Base-by-base conservation (phyloP, 2,113 vertebrate species). In the Thryonomys swinderianus region DNA sequence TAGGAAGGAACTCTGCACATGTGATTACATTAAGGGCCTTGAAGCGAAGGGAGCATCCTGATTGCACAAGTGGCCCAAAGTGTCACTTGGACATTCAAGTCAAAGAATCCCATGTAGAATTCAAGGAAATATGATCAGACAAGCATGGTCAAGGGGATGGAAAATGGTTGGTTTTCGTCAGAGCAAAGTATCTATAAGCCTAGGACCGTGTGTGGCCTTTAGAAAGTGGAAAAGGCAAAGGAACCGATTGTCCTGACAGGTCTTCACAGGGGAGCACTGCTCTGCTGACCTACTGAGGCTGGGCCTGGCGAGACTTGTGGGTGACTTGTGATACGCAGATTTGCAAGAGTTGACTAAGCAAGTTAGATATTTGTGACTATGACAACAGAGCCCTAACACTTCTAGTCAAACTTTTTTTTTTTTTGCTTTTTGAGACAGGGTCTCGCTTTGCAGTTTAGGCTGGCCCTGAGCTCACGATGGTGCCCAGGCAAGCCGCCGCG, bases 261-360 rank as follows among this genome's bases (percentile, higher is more conserved):
- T 1, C 2, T 7, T 14, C n/a, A 13, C 32, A 23, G 62, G 88
- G 9, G 0, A 74, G 4, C 1, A 13, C 3, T 5, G 18, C 3
- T 10, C 17, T 55, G 12, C 7, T 51, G 32, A 61, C 3, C 23
- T 34, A 8, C 1, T 14, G 16, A 27, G 32, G 20, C 10, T 48
- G 7, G 57, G 25, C 27, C 48, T 37, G 48, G 25, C 25, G 34
- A 74, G 21, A 42, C 27, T 18, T 40, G 4, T 4, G 45, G 3
- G 34, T 0, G 7, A 71, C 34, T 37, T 64, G 13, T 69, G 25
- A 55, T 12, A 69, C 9, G 21, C 0, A 51, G n/a, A 81, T 59
- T 11, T 10, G 1, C 23, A 85, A 66, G 21, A 55, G 8, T 57
- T 10, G 5, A 21, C 51, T 61, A 90, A 87, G 45, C 23, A n/a